These are phyloP conservation scores for Psittacula derbiana DNA, from an alignment of 2,797 vertebrate genomes.

Conservation along the genomic window DNA sequence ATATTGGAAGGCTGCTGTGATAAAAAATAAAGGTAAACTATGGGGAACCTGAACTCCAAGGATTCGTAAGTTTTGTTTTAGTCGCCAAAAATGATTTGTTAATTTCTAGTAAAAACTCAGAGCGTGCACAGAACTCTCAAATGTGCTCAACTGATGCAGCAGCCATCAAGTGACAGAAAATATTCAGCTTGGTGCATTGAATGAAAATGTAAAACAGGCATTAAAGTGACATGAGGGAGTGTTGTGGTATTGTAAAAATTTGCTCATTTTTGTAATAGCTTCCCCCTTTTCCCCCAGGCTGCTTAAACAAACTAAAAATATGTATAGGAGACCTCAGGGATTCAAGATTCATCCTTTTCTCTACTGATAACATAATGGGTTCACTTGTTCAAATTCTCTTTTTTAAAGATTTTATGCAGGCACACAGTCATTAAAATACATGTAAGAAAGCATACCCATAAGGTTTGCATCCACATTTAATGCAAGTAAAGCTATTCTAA, in stretches of 20 bases:
- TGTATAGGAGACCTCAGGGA: not conserved
- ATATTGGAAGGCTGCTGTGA: not conserved
- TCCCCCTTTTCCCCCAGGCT: not conserved
- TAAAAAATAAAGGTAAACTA: not conserved
- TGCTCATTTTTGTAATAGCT: not conserved
- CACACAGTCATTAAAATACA: not conserved
- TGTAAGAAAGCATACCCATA: not conserved
- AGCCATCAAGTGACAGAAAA: not conserved
- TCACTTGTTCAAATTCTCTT: slow-evolving; percentile 4
- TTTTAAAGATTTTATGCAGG: slow-evolving; percentile 18
- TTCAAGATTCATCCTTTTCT: not conserved
- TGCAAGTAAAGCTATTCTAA: not conserved
- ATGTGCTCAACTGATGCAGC: not conserved
- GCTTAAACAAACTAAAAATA: slow-evolving; percentile 10
- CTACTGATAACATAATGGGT: not conserved
- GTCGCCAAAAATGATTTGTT: not conserved
- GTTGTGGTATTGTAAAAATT: not conserved
- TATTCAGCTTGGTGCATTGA: not conserved
- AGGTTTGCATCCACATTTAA: slow-evolving; percentile 14
- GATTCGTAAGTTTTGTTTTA: not conserved
- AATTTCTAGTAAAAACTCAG: not conserved
- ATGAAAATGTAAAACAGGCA: not conserved
- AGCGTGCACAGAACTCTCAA: not conserved
- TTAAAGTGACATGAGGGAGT: not conserved
- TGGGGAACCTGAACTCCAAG: not conserved